These are phyloP conservation scores for Paralichthys olivaceus DNA, from an alignment of 2,113 vertebrate genomes.

Conservation along the genomic window DNA sequence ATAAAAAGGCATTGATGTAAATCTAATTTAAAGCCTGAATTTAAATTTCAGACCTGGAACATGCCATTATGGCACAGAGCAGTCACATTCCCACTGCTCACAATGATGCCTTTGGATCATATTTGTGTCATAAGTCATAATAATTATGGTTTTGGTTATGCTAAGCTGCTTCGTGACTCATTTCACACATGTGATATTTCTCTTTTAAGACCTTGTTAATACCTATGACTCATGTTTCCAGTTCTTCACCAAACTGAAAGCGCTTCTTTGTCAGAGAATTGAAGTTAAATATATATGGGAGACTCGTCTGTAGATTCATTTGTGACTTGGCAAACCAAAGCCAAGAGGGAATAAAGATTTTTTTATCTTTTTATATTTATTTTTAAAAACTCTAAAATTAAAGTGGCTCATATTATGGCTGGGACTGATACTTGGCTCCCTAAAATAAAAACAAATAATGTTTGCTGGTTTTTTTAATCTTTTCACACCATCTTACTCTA, in stretches of 20 bases:
- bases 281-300: constrained; percentile 24
- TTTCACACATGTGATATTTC: constrained; percentile 48
- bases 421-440: background rate
- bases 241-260: constrained; percentile 42
- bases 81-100: background rate
- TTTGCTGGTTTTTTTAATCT: constrained; percentile 9
- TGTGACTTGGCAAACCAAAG: constrained; percentile 19
- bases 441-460: background rate
- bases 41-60: background rate
- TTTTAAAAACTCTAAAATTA: background rate
- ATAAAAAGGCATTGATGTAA: background rate
- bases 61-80: background rate
- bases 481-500: background rate
- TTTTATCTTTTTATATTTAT: background rate
- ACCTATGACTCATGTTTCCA: constrained; percentile 55
- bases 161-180: constrained; percentile 38
- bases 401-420: background rate
- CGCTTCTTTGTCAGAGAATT: constrained; percentile 40
- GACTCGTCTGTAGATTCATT: constrained; percentile 31
- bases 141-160: constrained; percentile 29
- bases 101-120: constrained; percentile 25
- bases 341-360: background rate
- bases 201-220: constrained; percentile 52
- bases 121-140: constrained; percentile 39
- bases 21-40: background rate